A percentile compares a stretch with the other conserved stretches of the same genome.
Evolutionary conservation across 2,113 vertebrate genomes (phyloP).

Genomic region (Puffinus mauretanicus): DNA sequence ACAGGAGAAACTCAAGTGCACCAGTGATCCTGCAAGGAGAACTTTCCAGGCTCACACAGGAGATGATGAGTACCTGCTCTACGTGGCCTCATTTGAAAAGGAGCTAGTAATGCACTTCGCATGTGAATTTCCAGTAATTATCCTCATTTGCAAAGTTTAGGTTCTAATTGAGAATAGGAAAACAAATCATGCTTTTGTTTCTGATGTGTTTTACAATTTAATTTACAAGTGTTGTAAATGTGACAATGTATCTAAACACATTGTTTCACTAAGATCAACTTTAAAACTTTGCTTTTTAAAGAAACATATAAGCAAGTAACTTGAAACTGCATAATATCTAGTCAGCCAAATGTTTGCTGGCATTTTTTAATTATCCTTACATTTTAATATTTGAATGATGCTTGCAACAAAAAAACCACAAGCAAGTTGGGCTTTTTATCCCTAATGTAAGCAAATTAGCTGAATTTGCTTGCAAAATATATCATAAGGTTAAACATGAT

Average conservation of each 20-base stretch:
- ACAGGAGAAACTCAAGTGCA: background rate
- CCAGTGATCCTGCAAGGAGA: background rate
- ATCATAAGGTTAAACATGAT: background rate
- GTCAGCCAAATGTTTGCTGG: background rate
- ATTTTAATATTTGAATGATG: background rate
- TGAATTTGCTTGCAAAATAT: background rate
- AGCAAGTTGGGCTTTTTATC: background rate
- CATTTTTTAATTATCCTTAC: background rate
- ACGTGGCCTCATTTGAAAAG: background rate
- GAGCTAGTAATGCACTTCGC: background rate
- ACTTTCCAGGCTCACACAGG: background rate
- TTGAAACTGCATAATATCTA: background rate
- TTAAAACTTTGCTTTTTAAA: background rate
- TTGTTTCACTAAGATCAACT: background rate
- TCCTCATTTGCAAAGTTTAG: background rate
- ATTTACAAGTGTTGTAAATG: background rate
- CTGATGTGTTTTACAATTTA: background rate
- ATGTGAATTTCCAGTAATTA: background rate
- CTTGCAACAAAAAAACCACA: background rate
- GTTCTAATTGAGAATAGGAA: background rate
- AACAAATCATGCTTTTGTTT: background rate
- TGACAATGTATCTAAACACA: background rate
- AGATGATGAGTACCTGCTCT: background rate
- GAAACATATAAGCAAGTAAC: background rate
- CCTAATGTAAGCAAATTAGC: background rate